Evolutionary conservation across 2,113 vertebrate species (phyloP), one percentile per base, ranked within the genome.

Genomic region (Motacilla tschutschensis): DNA sequence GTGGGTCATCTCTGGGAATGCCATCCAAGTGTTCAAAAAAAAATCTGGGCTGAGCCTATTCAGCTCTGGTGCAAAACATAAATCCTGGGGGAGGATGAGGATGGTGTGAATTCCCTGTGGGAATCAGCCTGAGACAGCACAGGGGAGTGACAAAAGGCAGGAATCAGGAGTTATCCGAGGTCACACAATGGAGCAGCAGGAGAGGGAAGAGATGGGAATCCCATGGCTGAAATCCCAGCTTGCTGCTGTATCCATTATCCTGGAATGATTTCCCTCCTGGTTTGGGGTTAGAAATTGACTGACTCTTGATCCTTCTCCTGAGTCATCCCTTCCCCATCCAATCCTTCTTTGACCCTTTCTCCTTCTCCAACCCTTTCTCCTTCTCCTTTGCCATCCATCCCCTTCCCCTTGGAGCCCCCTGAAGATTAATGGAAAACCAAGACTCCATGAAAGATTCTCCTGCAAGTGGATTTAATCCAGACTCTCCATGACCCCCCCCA

Each of bases 401-500:
- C 64, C 33, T 51, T 78, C 50, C 36, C 41, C 33, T 57, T 21
- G 41, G 41, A 53, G 12, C 29, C 53, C 21, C 29, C 7, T 79
- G 59, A 55, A 63, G 28, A 77, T 48, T 41, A 29, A 73, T 59
- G 50, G 46, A 73, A 93, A 92, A 35, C 33, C 25, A 73, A 79
- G 75, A 26, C 64, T 46, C 78, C 47, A 11, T 46, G 38, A 84
- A 36, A 8, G 19, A 38, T 82, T 57, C 59, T 55, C 35, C 77
- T 84, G 75, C 36, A 8, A 66, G 51, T 60, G 41, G 64, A 87
- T 92, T 88, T 31, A 79, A 58, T 64, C 57, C 92, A 93, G 88
- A 8, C 29, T 54, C 72, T 57, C 62, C 25, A 5, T 28, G 46
- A 19, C 67, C 67, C 48, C 16, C 24, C 41, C 67, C 33, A 50